Conservation (phyloP, 1,140 invertebrate species). For the Diploscapter pachys region DNA sequence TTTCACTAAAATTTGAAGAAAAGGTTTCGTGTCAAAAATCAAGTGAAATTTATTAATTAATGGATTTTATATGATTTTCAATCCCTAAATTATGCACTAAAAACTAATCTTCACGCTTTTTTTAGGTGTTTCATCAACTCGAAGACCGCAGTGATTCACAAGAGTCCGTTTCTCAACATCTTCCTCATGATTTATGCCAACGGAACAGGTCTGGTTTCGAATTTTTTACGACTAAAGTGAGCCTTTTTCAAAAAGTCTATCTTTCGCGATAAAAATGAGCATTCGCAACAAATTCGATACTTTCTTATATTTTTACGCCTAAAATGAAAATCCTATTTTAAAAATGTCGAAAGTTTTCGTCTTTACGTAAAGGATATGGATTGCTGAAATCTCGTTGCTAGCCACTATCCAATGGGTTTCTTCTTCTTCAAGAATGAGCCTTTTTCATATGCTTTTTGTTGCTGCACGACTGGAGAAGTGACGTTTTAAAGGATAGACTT, state of each 20-base stretch:
- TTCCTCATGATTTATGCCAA: conserved; percentile 58
- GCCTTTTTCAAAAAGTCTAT: conserved; percentile 14
- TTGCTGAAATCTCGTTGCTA: not conserved
- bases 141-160: conserved; percentile 57
- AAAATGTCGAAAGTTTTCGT: not conserved
- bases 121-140: conserved; percentile 55
- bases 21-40: no score
- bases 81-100: no score
- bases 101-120: no score
- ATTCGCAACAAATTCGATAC: not conserved
- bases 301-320: not conserved
- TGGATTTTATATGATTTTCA: no score
- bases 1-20: no score
- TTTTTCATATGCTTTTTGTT: no score
- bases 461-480: no score
- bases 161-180: conserved; percentile 55
- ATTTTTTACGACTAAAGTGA: conserved; percentile 3
- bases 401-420: not conserved
- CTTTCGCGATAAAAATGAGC: not conserved
- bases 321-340: not conserved
- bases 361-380: not conserved
- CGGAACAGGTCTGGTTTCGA: conserved; percentile 44
- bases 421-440: no score
- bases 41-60: no score
- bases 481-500: no score